Conservation (phyloP, 2,888 invertebrate species). For the Agrotis clavis region DNA sequence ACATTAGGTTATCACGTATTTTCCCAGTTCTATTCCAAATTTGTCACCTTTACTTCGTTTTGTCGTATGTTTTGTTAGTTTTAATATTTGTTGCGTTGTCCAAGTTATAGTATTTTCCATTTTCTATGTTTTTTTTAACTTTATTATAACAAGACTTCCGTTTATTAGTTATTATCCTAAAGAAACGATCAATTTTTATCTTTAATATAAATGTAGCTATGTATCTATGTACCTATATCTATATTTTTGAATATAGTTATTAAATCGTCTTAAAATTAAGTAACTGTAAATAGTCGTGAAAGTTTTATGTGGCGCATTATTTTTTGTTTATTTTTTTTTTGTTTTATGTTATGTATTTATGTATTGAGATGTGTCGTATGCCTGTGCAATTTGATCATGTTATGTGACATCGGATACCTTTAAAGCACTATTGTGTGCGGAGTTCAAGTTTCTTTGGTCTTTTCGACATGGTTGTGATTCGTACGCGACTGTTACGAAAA, state of each 20-base stretch:
- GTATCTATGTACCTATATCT: slow-evolving; percentile 89
- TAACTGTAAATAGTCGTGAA: slow-evolving; percentile 89
- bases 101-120: slow-evolving; percentile 68
- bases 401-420: slow-evolving; percentile 63
- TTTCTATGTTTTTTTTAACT: slow-evolving; percentile 66
- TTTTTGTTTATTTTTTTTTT: slow-evolving; percentile 82
- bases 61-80: slow-evolving; percentile 67
- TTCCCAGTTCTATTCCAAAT: slow-evolving; percentile 52
- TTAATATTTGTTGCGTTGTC: slow-evolving; percentile 73
- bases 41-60: slow-evolving; percentile 49
- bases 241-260: slow-evolving; percentile 89
- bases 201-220: slow-evolving; percentile 86
- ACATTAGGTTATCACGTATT: slow-evolving; percentile 51
- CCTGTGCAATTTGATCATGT: slow-evolving; percentile 74
- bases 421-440: slow-evolving; percentile 51
- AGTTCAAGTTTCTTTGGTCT: slow-evolving; percentile 59
- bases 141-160: slow-evolving; percentile 81
- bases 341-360: slow-evolving; percentile 89
- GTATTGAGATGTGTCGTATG: slow-evolving; percentile 83
- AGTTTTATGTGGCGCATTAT: slow-evolving; percentile 90
- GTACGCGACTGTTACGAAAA: slow-evolving; percentile 59
- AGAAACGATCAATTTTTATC: slow-evolving; percentile 84
- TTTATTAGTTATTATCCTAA: slow-evolving; percentile 80
- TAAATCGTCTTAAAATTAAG: slow-evolving; percentile 86
- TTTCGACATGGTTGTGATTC: slow-evolving; percentile 65